phyloP scores from a whole-genome alignment of 1,140 invertebrate species.

The Sycophaga agraensis region DNA sequence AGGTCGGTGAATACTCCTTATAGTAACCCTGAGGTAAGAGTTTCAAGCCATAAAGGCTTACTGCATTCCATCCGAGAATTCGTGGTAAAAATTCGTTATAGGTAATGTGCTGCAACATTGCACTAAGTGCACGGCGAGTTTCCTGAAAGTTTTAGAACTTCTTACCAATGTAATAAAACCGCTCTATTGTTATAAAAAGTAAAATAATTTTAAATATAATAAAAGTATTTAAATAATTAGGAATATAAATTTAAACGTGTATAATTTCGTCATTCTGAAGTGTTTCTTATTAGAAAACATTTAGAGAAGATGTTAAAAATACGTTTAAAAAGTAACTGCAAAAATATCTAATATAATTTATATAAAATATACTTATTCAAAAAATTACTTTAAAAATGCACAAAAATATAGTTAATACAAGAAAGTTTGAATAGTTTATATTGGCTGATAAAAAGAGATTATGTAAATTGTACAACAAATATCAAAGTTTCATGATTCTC shows the following conservation, averaged over 20 bases:
- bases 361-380: too few species aligned
- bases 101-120: constrained; percentile 87
- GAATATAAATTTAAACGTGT: too few species aligned
- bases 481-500: too few species aligned
- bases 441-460: too few species aligned
- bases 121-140: constrained; percentile 81
- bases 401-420: too few species aligned
- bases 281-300: too few species aligned
- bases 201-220: neutral
- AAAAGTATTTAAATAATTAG: neutral
- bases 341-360: neutral
- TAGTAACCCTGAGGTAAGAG: constrained; percentile 86
- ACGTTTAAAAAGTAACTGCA: neutral
- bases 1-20: constrained; percentile 88
- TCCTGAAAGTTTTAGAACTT: constrained; percentile 60
- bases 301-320: too few species aligned
- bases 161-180: neutral
- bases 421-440: too few species aligned
- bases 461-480: too few species aligned
- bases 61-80: constrained; percentile 88
- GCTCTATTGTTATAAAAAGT: neutral
- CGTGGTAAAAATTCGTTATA: constrained; percentile 94
- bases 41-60: constrained; percentile 84
- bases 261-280: too few species aligned
- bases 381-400: too few species aligned